Base-by-base conservation (phyloP, 2,113 vertebrate genomes). In the Grammomys dolichurus region DNA sequence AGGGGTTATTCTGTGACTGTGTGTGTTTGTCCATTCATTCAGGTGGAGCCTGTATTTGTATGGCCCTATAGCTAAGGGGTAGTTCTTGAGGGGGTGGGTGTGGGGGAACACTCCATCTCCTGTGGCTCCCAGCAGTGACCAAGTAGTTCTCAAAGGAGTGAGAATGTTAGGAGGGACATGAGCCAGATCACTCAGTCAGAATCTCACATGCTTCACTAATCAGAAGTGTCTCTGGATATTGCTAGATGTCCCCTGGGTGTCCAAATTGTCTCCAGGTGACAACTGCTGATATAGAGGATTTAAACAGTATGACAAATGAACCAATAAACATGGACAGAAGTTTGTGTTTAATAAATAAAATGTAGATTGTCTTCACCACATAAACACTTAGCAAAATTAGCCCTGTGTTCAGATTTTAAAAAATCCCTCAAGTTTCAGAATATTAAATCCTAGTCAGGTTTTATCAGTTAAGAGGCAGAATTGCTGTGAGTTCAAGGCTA, bases 391-490 rank as follows among this genome's bases (percentile, higher is more conserved):
- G 70, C 88, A 93, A 60, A 94, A 81, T 70, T 28, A 4, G 36
- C 19, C 13, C 1, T 54, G n/a, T 82, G 16, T 56, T 54, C 65
- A 60, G 40, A 46, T 31, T 5, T 5, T 5, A 5, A 33, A 40
- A 54, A 92, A 84, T 65, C 63, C 11, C 51, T 46, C 11, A 48
- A 28, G 58, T 95, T 96, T 91, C 11, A 36, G 48, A 95, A 51
- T 92, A 91, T 46, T 73, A 63, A 58, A 46, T 89, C n/a, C 31
- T 67, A 60, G 26, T 31, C 5, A 12, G 60, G 33, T 28, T 51
- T 40, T 58, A 76, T 40, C 40, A 36, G 19, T 88, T 31, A 43
- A 51, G 54, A 60, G 56, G 9, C 54, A 58, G 69, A 43, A 60
- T 46, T 60, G 56, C 5, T 43, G 51, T 17, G 10, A 60, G 16